Evolutionary conservation across 2,113 vertebrate genomes (phyloP).

Genomic region (Epinephelus lanceolatus): DNA sequence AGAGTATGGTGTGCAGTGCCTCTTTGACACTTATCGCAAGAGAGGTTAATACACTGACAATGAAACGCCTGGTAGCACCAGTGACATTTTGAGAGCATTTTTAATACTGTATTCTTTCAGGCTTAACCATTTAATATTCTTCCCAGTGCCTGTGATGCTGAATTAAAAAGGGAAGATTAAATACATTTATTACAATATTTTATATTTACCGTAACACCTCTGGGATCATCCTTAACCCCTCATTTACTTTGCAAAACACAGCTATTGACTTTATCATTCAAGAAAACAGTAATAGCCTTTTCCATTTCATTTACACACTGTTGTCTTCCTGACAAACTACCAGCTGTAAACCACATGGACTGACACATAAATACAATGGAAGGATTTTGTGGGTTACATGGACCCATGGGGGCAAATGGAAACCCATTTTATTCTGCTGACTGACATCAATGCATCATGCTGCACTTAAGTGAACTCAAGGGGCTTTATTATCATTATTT

Average conservation of each 20-base stretch:
- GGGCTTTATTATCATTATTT: too few species aligned
- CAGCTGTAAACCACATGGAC: neutral
- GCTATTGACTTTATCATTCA: neutral
- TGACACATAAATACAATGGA: neutral
- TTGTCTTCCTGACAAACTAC: neutral
- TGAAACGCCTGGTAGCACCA: neutral
- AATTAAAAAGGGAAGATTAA: constrained; percentile 4
- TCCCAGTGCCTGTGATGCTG: neutral
- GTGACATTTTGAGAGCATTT: constrained; percentile 36
- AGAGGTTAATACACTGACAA: constrained; percentile 37
- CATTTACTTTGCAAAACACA: constrained; percentile 5
- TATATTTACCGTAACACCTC: neutral
- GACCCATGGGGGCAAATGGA: neutral
- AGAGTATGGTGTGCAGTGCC: neutral
- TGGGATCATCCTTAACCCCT: neutral
- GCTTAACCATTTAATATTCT: neutral
- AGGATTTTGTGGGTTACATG: neutral
- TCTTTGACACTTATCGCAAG: constrained; percentile 25
- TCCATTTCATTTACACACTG: neutral
- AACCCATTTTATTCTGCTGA: too few species aligned
- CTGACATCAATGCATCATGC: too few species aligned
- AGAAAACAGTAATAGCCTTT: neutral
- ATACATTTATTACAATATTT: neutral
- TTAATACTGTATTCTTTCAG: neutral
- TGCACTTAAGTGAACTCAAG: too few species aligned